Evolutionary conservation across 2,113 vertebrate genomes (phyloP), one percentile per base, ranked within the genome.

Genomic region (Bothrops jararaca): DNA sequence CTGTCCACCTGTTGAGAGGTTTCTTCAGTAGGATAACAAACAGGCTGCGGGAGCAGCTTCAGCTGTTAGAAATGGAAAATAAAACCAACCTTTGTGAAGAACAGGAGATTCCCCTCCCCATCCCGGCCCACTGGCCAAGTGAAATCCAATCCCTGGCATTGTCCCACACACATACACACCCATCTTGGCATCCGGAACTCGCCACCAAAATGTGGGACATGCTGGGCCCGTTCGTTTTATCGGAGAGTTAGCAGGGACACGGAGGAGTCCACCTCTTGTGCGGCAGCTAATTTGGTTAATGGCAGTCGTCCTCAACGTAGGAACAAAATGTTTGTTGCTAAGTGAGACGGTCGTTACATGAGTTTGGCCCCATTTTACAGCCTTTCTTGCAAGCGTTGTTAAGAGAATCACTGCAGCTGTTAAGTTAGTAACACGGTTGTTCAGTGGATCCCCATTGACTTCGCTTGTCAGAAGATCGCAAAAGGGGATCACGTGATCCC

Each of bases 41-140:
- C 95, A 95, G 94, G 94, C 94, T 93, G 93, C 87, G 89, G 95
- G 95, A 96, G 88, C 85, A 0, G 94, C 92, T 94, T 97, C 97
- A 97, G 96, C 96, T 97, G 97, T 96, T 93, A 91, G 90, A 93
- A 95, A 94, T 92, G 96, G 94, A 97, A 97, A 97, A 95, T 95
- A 96, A 96, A 96, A 96, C 95, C 94, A 22, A 93, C 92, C 92
- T 94, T 96, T 96, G 94, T 89, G 7, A 95, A 88, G 26, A 39
- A 6, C 22, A 34, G 89, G 1, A 94, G 24, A 12, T 53, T 20
- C 6, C 54, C n/a, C 4, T 23, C 22, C 56, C 56, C 11, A 34
- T 34, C 54, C 10, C 95, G 0, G 26, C 39, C 95, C 95, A 96
- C 97, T 96, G 97, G 93, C 95, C 57, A 85, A 95, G 94, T 69